phyloP scores from a whole-genome alignment of 2,797 vertebrate species.

The Hylomyscus alleni region DNA sequence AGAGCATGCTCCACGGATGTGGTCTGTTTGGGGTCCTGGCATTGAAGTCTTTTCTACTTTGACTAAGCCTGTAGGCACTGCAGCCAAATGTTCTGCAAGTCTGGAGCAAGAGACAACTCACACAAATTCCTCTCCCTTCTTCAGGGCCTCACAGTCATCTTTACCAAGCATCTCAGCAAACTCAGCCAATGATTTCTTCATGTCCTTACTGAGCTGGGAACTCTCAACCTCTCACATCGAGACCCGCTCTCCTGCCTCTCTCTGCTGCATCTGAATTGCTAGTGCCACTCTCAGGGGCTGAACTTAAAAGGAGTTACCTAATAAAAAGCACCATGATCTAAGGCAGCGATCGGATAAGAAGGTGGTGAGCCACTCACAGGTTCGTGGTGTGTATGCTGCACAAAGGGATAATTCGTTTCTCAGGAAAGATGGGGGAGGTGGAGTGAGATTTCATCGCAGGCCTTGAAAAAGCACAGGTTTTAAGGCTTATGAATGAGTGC shows the following conservation, averaged over 20 bases:
- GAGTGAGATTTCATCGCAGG: too few species aligned
- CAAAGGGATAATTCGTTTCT: not conserved
- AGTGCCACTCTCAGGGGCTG: not conserved
- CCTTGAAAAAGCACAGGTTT: not conserved
- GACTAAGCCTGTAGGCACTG: not conserved
- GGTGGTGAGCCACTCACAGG: fast-evolving
- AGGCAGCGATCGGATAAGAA: too few species aligned
- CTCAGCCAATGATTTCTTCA: not conserved
- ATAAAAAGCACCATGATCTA: not conserved
- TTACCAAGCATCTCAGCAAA: not conserved
- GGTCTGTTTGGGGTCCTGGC: not conserved
- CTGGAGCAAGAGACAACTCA: not conserved
- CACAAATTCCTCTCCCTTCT: not conserved
- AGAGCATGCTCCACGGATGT: not conserved
- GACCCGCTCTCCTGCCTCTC: not conserved
- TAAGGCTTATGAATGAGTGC: not conserved
- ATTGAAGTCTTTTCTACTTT: not conserved
- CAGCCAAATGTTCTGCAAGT: not conserved
- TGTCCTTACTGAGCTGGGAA: not conserved
- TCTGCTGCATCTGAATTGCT: not conserved
- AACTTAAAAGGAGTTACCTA: not conserved
- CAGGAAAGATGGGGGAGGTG: not conserved
- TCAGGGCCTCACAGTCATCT: not conserved
- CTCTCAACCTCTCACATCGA: not conserved
- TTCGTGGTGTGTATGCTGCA: too few species aligned